phyloP scores from a whole-genome alignment of 2,888 invertebrate genomes.

The Homarus gammarus region DNA sequence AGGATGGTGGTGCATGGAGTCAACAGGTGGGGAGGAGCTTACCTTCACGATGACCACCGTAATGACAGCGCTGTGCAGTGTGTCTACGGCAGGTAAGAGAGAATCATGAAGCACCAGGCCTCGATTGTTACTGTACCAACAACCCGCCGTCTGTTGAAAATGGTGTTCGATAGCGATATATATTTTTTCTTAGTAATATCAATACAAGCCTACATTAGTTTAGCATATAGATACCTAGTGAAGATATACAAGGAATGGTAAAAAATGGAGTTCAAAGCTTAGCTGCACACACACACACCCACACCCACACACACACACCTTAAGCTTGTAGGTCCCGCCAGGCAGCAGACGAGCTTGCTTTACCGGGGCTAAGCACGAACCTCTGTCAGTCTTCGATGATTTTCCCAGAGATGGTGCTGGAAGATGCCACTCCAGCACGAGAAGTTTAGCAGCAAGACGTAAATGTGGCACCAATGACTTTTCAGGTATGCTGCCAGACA shows the following conservation, averaged over 20 bases:
- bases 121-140: not conserved
- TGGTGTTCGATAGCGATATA: not conserved
- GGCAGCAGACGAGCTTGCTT: not conserved
- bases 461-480: not conserved
- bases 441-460: slow-evolving; percentile 21
- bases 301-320: not conserved
- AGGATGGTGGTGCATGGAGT: not conserved
- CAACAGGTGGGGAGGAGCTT: not conserved
- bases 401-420: not conserved
- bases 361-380: not conserved
- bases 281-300: slow-evolving; percentile 31
- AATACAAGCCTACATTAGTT: no score
- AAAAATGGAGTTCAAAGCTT: no score
- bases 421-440: not conserved
- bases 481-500: not conserved
- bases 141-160: slow-evolving; percentile 19
- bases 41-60: slow-evolving; percentile 46
- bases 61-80: slow-evolving; percentile 19
- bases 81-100: not conserved
- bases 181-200: not conserved
- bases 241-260: no score
- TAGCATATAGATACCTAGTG: no score
- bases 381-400: not conserved
- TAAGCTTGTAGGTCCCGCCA: not conserved
- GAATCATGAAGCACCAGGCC: not conserved